Evolutionary conservation across 2,113 vertebrate genomes (phyloP).

Genomic region (Cettia cetti): DNA sequence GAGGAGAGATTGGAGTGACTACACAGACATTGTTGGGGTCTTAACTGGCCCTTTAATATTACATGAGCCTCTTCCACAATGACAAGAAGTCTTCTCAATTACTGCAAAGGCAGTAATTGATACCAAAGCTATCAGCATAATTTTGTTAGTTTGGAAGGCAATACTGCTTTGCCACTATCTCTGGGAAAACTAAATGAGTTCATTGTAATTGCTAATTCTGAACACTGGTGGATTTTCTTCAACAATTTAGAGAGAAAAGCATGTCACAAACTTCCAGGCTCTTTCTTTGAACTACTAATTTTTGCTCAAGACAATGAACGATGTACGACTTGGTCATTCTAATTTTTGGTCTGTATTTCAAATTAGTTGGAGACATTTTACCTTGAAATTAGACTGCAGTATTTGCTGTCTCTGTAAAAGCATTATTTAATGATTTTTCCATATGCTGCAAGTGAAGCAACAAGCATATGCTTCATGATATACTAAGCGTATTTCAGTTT

Average conservation of each 20-base stretch:
- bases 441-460: background rate
- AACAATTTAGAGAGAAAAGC: background rate
- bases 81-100: background rate
- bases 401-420: background rate
- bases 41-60: background rate
- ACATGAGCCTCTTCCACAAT: background rate
- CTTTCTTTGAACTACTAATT: background rate
- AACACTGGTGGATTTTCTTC: background rate
- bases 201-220: background rate
- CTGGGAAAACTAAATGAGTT: background rate
- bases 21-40: background rate
- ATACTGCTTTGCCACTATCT: background rate
- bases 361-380: background rate
- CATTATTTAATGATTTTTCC: background rate
- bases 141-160: background rate
- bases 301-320: background rate
- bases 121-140: background rate
- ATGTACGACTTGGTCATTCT: background rate
- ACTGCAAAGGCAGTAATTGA: background rate
- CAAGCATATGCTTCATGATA: background rate
- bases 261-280: background rate
- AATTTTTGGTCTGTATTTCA: background rate
- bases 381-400: background rate
- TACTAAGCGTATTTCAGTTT: background rate
- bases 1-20: background rate